Percentiles rank a stretch among this genome's conserved stretches.
These are phyloP conservation scores for Lapara coniferarum DNA, from an alignment of 2,888 invertebrate genomes.

Conservation along the genomic window DNA sequence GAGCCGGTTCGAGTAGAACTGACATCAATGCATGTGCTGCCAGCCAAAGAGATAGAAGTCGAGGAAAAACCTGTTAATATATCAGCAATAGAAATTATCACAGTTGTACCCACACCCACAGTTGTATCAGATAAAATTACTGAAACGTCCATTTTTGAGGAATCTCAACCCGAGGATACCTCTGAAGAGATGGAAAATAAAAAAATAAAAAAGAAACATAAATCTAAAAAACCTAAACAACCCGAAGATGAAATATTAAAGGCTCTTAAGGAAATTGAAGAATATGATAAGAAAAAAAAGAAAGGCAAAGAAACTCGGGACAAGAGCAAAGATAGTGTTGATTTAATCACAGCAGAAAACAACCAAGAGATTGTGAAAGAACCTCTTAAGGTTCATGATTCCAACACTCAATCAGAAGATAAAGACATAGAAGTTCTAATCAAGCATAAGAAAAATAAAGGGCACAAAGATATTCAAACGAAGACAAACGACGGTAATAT, in stretches of 20 bases:
- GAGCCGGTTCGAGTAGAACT: constrained; percentile 42
- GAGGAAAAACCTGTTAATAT: constrained; percentile 31
- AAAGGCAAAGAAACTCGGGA: constrained; percentile 57
- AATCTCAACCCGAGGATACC: constrained; percentile 39
- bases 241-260: constrained; percentile 72
- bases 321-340: constrained; percentile 49
- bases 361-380: constrained; percentile 26
- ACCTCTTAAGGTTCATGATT: constrained; percentile 28
- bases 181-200: constrained; percentile 53
- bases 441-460: constrained; percentile 56
- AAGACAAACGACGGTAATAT: constrained; percentile 31
- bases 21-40: constrained; percentile 31
- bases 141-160: constrained; percentile 45
- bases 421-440: constrained; percentile 37
- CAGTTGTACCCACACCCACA: constrained; percentile 43
- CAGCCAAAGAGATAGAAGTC: constrained; percentile 30
- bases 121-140: constrained; percentile 46
- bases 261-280: constrained; percentile 76
- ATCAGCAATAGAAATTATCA: constrained; percentile 44
- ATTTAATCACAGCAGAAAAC: constrained; percentile 31
- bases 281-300: constrained; percentile 68
- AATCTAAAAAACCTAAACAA: constrained; percentile 64
- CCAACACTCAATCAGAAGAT: constrained; percentile 16
- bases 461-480: constrained; percentile 41
- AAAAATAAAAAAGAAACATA: constrained; percentile 70